Conservation (phyloP, 2,888 invertebrate species). For the Drosophila lutescens region DNA sequence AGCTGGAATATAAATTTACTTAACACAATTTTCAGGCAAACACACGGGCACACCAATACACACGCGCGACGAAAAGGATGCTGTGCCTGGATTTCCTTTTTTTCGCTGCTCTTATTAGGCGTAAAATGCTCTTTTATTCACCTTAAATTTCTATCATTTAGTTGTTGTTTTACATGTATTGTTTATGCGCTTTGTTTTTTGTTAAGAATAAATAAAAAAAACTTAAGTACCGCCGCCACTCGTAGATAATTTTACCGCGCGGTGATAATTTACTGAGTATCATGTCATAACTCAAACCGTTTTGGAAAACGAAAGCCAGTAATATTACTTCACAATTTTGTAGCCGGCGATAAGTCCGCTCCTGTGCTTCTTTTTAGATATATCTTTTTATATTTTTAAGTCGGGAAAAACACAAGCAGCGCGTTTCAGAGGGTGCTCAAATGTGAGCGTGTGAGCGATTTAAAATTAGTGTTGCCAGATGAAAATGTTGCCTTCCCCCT, state of each 20-base stretch:
- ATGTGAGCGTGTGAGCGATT: neutral
- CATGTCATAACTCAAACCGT: neutral
- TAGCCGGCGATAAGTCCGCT: neutral
- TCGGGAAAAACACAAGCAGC: neutral
- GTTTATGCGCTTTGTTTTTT: neutral
- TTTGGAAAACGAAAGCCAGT: neutral
- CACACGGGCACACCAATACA: slow-evolving; percentile 16
- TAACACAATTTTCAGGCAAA: slow-evolving; percentile 19
- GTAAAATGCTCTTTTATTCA: neutral
- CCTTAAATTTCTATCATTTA: neutral
- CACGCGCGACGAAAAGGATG: slow-evolving; percentile 60
- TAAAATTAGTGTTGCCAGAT: no score
- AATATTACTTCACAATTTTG: neutral
- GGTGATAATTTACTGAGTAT: neutral
- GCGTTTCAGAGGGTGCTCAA: slow-evolving; percentile 1
- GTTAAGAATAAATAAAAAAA: neutral
- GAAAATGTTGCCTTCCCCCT: no score
- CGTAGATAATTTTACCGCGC: slow-evolving; percentile 1
- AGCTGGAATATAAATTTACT: slow-evolving; percentile 11
- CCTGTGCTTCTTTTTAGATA: neutral
- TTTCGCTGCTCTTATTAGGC: slow-evolving; percentile 20
- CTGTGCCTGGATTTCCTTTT: slow-evolving; percentile 48
- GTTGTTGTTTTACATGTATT: neutral
- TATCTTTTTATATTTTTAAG: neutral
- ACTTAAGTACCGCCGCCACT: slow-evolving; percentile 8